Evolutionary conservation across 2,888 invertebrate species (phyloP), one percentile per base, ranked within the genome.

Genomic region (Glomeris marginata): DNA sequence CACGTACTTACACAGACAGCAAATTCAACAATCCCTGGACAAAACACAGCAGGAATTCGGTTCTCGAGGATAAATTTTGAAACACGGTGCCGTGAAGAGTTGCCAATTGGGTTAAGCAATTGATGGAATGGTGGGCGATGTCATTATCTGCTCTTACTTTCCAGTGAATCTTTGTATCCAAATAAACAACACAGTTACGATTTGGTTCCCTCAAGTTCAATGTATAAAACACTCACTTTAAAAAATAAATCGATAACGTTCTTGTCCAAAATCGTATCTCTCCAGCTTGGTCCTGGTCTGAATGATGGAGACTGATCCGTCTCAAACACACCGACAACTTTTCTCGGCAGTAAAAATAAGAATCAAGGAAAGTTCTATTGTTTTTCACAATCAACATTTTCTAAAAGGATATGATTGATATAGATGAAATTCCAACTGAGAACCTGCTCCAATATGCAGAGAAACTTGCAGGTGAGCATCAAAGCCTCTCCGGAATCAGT

Each of bases 351-450:
- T 66, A 71, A 61, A 28, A 18, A 51, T 34, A n/a, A 11, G 6
- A 36, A 36, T 45, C 18, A 45, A 45, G 18, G 45, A 13, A 16
- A 45, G 4, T 5, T 5, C 28, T 28, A 38, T 38, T 38, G 3
- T 2, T 3, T 38, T 15, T 38, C 38, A 5, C 18, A 2, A 5
- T 8, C 38, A 38, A 38, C 8, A 16, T 38, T 16, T 38, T 38
- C 3, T 38, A 42, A 57, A 64, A 72, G 72, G 73, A 73, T 74
- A 73, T 70, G 60, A 55, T 62, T 66, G 45, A 76, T 73, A 21
- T 79, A 77, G 4, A 80, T 76, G 66, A 84, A 87, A 58, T 80
- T 80, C 90, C 90, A 90, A 41, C 78, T 78, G 44, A 90, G 69
- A 50, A 86, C 76, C 53, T 76, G 76, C 66, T 87, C 87, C 1